Evolutionary conservation across 1,140 invertebrate genomes (phyloP).

Genomic region (Phortica variegata): DNA sequence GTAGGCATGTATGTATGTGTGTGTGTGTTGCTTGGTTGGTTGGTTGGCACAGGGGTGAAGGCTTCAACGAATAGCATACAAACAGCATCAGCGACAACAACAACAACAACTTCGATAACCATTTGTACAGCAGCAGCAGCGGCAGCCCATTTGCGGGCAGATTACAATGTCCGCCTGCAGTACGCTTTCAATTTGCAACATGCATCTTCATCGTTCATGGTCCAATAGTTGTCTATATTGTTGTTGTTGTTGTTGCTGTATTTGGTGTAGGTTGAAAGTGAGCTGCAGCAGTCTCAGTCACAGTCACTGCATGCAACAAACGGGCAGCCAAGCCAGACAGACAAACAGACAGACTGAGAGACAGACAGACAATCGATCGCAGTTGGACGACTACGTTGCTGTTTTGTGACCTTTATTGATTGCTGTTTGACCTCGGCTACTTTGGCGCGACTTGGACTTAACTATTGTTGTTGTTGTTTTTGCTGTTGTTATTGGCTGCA

Average conservation of each 20-base stretch:
- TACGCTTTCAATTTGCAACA: constrained; percentile 50
- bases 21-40: constrained; percentile 15
- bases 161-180: not conserved
- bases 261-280: too few species aligned
- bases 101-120: too few species aligned
- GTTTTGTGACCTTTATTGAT: constrained; percentile 57
- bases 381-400: too few species aligned
- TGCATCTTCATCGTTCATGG: constrained; percentile 49
- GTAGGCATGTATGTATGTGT: constrained; percentile 6
- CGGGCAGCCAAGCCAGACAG: too few species aligned
- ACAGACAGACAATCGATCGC: too few species aligned
- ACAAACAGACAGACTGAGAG: too few species aligned
- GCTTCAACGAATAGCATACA: constrained; percentile 1
- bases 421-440: constrained; percentile 50
- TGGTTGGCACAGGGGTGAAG: constrained; percentile 4
- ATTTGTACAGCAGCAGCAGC: constrained; percentile 9
- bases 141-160: constrained; percentile 16
- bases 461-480: constrained; percentile 22
- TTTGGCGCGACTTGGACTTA: not conserved
- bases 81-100: too few species aligned
- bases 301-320: too few species aligned
- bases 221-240: not conserved
- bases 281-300: too few species aligned
- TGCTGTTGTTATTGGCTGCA: constrained; percentile 13
- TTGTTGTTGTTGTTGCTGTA: constrained; percentile 29